Evolutionary conservation across 2,888 invertebrate genomes (phyloP), one percentile per base, ranked within the genome.

Genomic region (Aspidapion aeneum): DNA sequence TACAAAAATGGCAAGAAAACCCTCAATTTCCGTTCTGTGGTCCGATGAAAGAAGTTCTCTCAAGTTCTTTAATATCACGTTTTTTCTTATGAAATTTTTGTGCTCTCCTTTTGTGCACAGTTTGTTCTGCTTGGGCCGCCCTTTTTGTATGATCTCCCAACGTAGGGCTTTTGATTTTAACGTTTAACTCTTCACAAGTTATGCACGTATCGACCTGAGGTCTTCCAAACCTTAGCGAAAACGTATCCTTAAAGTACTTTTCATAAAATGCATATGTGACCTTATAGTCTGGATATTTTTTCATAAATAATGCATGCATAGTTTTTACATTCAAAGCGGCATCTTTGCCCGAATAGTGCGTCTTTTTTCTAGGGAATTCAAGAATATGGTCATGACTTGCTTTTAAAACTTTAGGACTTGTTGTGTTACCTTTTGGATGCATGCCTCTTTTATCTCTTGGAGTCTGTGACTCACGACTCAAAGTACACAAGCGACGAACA

Each of bases 1-100:
- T n/a, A n/a, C n/a, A n/a, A n/a, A n/a, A n/a, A n/a, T n/a, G n/a
- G n/a, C n/a, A n/a, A n/a, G n/a, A n/a, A n/a, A n/a, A n/a, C n/a
- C n/a, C n/a, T n/a, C n/a, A n/a, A n/a, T n/a, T n/a, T n/a, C n/a
- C n/a, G n/a, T n/a, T n/a, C n/a, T n/a, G n/a, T n/a, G n/a, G n/a
- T n/a, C n/a, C n/a, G n/a, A n/a, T n/a, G n/a, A n/a, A n/a, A n/a
- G n/a, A n/a, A 48, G 49, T 12, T 48, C 49, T 48, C 9, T n/a
- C 9, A 48, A 48, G 49, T 48, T 48, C 49, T 48, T n/a, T 48
- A 12, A 48, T 9, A n/a, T 48, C 49, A 48, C 49, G 49, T 12
- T 54, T 54, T 20, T 60, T 69, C 12, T 61, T 69, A 63, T 66
- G 68, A 62, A 71, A 72, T 58, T 71, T 71, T 54, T 73, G 70